phyloP scores from a whole-genome alignment of 2,113 vertebrate genomes.

The Hippocampus mohnikei region DNA sequence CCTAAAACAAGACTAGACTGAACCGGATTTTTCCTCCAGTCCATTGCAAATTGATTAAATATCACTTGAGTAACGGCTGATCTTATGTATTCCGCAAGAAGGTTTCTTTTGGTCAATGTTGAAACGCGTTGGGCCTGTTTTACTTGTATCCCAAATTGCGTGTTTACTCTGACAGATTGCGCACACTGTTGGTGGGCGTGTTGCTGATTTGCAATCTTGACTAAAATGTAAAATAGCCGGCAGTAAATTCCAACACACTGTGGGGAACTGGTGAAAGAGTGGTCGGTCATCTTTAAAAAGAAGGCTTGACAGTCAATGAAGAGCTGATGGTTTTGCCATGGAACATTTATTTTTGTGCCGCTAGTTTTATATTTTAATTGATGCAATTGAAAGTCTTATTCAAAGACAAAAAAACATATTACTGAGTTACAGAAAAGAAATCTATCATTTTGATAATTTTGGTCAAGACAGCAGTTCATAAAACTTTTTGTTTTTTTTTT shows the following conservation, averaged over 20 bases:
- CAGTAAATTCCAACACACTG: neutral
- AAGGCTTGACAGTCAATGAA: too few species aligned
- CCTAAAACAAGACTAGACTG: conserved; percentile 9
- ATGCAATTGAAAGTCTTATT: neutral
- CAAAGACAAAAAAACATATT: neutral
- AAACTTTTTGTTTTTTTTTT: neutral
- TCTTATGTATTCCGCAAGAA: neutral
- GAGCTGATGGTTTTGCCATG: too few species aligned
- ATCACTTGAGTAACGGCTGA: neutral
- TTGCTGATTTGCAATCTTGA: too few species aligned
- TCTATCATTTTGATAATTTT: too few species aligned
- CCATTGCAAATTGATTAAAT: conserved; percentile 14
- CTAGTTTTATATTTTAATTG: neutral
- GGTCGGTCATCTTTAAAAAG: too few species aligned
- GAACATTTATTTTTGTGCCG: too few species aligned
- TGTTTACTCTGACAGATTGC: too few species aligned
- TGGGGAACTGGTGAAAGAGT: neutral
- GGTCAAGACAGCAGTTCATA: too few species aligned
- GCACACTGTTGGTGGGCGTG: too few species aligned
- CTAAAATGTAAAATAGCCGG: neutral
- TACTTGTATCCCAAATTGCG: neutral
- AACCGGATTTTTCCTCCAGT: conserved; percentile 4
- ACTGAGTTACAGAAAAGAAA: too few species aligned
- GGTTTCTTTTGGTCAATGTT: neutral
- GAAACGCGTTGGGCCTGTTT: neutral